A percentile compares a stretch with the other conserved stretches of the same genome.
These are phyloP conservation scores for Agrotis clavis DNA, from an alignment of 2,888 invertebrate species.

Conservation along the genomic window DNA sequence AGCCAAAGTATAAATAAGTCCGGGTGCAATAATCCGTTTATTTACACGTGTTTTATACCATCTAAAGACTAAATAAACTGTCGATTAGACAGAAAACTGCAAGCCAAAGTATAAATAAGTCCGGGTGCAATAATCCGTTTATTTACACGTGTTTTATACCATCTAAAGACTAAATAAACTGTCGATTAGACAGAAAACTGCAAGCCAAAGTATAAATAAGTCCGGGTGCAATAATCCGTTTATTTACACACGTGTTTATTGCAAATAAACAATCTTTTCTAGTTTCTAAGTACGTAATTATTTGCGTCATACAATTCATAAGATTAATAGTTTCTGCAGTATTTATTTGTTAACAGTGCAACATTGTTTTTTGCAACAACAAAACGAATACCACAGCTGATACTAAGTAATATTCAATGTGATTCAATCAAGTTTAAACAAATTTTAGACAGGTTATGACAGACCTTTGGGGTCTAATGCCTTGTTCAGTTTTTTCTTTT, in stretches of 20 bases:
- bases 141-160: background rate
- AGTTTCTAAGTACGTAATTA: background rate
- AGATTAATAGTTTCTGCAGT: too few species aligned
- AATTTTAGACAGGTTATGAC: conserved; percentile 6
- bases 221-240: background rate
- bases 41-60: too few species aligned
- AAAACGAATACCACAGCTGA: too few species aligned
- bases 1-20: background rate
- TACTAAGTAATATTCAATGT: background rate
- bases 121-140: background rate
- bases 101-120: background rate
- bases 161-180: too few species aligned
- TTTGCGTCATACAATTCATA: conserved; percentile 1
- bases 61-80: too few species aligned
- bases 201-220: background rate
- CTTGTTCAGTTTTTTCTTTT: background rate
- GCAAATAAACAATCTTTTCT: background rate
- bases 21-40: background rate
- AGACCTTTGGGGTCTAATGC: conserved; percentile 1
- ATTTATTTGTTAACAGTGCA: too few species aligned
- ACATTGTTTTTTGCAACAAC: too few species aligned
- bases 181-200: background rate
- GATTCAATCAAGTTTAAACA: conserved; percentile 33
- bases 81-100: background rate
- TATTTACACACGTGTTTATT: background rate